These are phyloP conservation scores for Nezara viridula DNA, from an alignment of 2,888 invertebrate genomes.

Conservation along the genomic window DNA sequence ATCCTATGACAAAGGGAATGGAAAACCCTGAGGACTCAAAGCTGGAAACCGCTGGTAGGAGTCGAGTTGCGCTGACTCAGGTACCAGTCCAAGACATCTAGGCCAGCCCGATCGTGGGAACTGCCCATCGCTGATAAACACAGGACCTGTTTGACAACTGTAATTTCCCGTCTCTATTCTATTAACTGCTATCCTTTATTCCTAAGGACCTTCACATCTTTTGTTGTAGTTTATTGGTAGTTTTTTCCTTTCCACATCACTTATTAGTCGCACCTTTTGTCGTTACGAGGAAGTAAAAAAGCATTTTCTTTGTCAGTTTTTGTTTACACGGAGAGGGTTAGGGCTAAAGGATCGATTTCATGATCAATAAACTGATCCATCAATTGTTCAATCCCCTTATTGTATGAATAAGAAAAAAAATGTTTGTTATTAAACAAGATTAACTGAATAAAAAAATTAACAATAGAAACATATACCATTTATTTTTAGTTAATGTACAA, in stretches of 20 bases:
- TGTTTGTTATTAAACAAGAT: neutral
- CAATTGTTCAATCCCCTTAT: neutral
- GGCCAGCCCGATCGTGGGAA: slow-evolving; percentile 36
- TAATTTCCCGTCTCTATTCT: slow-evolving; percentile 44
- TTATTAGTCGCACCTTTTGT: slow-evolving; percentile 2
- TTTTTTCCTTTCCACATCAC: neutral
- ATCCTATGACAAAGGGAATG: neutral
- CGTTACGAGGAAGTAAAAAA: neutral
- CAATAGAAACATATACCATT: too few species aligned
- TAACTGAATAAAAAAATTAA: neutral
- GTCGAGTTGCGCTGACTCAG: slow-evolving; percentile 36
- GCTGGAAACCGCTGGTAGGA: slow-evolving; percentile 22
- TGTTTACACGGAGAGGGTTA: neutral
- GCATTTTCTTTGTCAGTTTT: neutral
- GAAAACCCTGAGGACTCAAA: neutral
- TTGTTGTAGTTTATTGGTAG: slow-evolving; percentile 18
- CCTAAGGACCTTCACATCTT: neutral
- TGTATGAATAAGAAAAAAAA: neutral
- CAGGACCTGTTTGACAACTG: slow-evolving; percentile 20
- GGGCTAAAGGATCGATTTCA: neutral
- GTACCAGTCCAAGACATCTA: slow-evolving; percentile 32
- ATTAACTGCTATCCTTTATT: slow-evolving; percentile 33
- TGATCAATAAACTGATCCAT: neutral
- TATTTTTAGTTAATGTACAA: too few species aligned
- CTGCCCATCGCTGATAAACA: slow-evolving; percentile 38